Base-by-base conservation (phyloP, 1,140 invertebrate genomes). In the Bombus waltoni region DNA sequence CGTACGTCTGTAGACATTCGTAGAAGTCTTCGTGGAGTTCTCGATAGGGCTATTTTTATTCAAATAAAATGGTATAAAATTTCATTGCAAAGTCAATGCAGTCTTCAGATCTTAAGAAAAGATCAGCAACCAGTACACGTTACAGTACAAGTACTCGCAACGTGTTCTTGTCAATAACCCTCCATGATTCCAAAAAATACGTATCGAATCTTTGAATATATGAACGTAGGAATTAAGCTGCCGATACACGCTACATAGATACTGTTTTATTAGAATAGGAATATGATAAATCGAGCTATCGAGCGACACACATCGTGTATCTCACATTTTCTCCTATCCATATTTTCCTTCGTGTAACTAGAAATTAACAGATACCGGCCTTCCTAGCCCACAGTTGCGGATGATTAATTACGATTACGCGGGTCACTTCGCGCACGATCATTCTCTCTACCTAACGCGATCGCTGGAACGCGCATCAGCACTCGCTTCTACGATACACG, bases 351-450 rank as follows among this genome's bases (percentile, higher is more conserved):
- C 18, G 28, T 74, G 65, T 86, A 86, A 86, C 87, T 73, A 72
- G 75, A 40, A 53, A 74, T 73, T 47, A n/a, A 73, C 65, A 77
- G 87, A 82, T 82, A 79, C 44, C 84, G 70, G 82, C 88, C 62
- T 62, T 40, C 9, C 77, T 47, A 59, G 77, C 73, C 38, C 32
- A 25, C n/a, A 35, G 62, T 79, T 72, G 78, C 68, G 72, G 78
- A 90, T 93, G 91, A 92, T 93, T 92, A 93, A 92, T 92, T 92
- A 93, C 86, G 88, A 92, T 93, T 92, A 90, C 81, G 84, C 81
- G 90, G 89, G 90, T 91, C 90, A 91, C 85, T 93, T 90, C 83
- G 86, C 80, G 74, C 80, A 83, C 65, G 38, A 86, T 90, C 82
- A 91, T 87, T 79, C 87, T 42, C 42, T 57, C 44, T 70, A 70